Conservation (phyloP, 2,888 invertebrate species). For the Nemurella pictetii region DNA sequence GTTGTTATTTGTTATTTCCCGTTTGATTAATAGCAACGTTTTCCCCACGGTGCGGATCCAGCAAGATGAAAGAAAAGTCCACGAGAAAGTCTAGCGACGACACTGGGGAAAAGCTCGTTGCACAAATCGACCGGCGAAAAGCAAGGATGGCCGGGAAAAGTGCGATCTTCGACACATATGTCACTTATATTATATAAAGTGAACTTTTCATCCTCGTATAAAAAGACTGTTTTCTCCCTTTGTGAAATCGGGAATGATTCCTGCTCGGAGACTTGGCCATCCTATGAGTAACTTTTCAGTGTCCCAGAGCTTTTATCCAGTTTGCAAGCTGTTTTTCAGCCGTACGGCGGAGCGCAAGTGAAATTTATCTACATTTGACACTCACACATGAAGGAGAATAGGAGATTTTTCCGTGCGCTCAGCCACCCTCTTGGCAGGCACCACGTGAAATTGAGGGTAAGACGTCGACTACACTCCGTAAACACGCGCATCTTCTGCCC, state of each 20-base stretch:
- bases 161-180: not conserved
- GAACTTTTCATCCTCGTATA: not conserved
- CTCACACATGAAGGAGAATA: not conserved
- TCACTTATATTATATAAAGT: not conserved
- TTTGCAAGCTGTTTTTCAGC: not conserved
- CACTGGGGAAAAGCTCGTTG: not conserved
- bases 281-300: not conserved
- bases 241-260: not conserved
- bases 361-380: not conserved
- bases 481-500: not conserved
- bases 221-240: not conserved
- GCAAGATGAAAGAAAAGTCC: not conserved
- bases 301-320: not conserved
- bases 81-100: not conserved
- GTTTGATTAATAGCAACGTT: constrained; percentile 9
- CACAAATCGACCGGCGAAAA: not conserved
- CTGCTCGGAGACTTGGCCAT: not conserved
- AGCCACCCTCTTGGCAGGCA: no score
- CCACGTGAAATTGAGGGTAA: not conserved
- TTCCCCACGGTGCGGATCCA: not conserved
- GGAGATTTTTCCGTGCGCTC: no score
- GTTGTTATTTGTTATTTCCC: constrained; percentile 1
- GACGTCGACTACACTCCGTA: not conserved
- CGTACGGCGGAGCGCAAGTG: not conserved
- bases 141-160: not conserved